A percentile compares a stretch with the other conserved stretches of the same genome.
Conservation (phyloP, 2,113 vertebrate genomes). For the Podarcis cretensis region DNA sequence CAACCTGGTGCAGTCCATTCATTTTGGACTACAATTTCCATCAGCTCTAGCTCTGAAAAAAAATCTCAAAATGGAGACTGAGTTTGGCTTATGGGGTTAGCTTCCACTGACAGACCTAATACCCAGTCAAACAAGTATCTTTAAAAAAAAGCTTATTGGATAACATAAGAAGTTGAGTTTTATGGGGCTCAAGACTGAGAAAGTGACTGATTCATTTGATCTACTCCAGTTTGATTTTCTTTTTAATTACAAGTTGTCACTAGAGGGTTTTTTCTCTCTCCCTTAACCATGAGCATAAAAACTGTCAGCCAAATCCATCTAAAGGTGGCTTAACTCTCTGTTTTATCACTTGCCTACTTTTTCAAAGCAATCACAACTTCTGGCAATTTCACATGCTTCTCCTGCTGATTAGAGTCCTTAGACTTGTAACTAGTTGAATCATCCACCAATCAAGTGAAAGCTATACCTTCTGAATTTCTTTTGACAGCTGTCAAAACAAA, state of each 20-base stretch:
- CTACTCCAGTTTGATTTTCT: neutral
- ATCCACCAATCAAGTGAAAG: neutral
- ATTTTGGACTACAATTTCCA: no score
- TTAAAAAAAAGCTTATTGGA: neutral
- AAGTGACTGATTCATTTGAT: slow-evolving; percentile 12
- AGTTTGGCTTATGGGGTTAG: neutral
- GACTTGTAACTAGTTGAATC: neutral
- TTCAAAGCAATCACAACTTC: neutral
- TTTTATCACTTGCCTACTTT: neutral
- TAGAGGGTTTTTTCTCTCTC: neutral
- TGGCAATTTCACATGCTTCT: slow-evolving; percentile 36
- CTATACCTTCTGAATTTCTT: slow-evolving; percentile 19
- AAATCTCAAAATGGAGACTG: neutral
- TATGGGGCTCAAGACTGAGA: neutral
- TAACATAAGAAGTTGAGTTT: neutral
- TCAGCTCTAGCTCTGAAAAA: neutral
- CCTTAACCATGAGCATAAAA: slow-evolving; percentile 2
- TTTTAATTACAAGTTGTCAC: neutral
- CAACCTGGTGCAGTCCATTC: no score
- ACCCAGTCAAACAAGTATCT: neutral
- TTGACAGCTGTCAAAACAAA: slow-evolving; percentile 57
- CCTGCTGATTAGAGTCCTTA: neutral
- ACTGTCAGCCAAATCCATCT: neutral
- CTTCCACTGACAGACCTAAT: neutral
- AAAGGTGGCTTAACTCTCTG: neutral